Base-by-base conservation (phyloP, 1,140 invertebrate genomes). In the Zaprionus gabonicus region DNA sequence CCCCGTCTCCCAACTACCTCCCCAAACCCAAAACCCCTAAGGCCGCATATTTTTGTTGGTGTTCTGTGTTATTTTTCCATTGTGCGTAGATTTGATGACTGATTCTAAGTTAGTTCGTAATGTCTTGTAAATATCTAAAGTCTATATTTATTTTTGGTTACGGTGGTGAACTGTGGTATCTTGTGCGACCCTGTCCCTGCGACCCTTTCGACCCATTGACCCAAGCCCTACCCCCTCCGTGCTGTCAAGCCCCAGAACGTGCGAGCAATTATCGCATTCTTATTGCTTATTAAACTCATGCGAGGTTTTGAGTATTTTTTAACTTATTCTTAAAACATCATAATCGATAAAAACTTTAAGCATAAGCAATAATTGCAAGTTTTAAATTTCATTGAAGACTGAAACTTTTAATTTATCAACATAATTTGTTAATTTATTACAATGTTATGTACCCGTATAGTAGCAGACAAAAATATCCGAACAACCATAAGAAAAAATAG, bases 11-110 rank as follows among this genome's bases (percentile, higher is more conserved):
- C 57, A 49, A 51, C 17, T 20, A 65, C 53, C 64, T 7, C 9
- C 31, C 31, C 9, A 17, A 31, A 34, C 31, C 57, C 36, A 36
- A 27, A 23, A 58, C 49, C 69, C 31, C 59, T 53, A 71, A 38
- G 72, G 59, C 72, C 36, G 62, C 80, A 73, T 77, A 79, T 78
- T 73, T 79, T 79, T 64, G 77, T 84, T 90, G 84, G 82, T 91
- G 81, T 91, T 86, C 69, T 86, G 82, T 86, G 71, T 70, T 83
- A 74, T 71, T 81, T 71, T 72, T 76, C 73, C 67, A 63, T 79
- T 76, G 62, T 76, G 68, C 69, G 58, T 71, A 67, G 65, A 67
- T 51, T 71, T 81, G 41, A 57, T 81, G 41, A 57, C 91, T 86
- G 67, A 77, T 78, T 38, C 41, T 71, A 84, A 85, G 57, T 71